Evolutionary conservation across 1,140 invertebrate genomes (phyloP).

Genomic region (Heliothis virescens): DNA sequence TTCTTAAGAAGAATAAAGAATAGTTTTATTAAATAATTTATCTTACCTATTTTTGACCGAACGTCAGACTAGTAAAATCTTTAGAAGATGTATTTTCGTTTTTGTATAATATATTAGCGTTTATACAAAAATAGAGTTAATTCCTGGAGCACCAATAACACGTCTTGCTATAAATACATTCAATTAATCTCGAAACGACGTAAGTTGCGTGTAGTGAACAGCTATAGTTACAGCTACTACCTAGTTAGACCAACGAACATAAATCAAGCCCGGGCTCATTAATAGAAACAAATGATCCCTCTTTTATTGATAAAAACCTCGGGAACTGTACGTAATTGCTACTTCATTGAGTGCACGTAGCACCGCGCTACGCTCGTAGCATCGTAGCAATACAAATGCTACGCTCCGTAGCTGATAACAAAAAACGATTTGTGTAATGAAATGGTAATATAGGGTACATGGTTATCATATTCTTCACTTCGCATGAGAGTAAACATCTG

Average conservation of each 20-base stretch:
- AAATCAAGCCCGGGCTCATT: conserved; percentile 30
- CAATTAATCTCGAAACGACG: conserved; percentile 5
- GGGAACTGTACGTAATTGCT: conserved; percentile 36
- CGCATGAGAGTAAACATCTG: neutral
- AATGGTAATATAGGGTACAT: neutral
- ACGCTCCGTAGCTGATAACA: conserved; percentile 18
- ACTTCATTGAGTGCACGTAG: conserved; percentile 44
- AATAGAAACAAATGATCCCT: conserved; percentile 46
- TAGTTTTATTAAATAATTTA: too few relatives aligned
- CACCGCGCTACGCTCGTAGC: conserved; percentile 32
- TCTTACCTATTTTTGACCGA: too few relatives aligned
- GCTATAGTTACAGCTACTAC: conserved; percentile 7
- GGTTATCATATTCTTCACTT: neutral
- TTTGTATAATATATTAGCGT: too few relatives aligned
- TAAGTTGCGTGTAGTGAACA: conserved; percentile 16
- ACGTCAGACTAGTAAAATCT: too few relatives aligned
- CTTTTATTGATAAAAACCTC: conserved; percentile 33
- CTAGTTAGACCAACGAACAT: conserved; percentile 29
- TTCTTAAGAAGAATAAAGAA: neutral
- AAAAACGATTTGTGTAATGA: conserved; percentile 23
- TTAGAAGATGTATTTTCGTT: too few relatives aligned
- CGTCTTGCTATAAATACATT: neutral
- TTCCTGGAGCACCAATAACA: neutral
- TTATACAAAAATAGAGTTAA: too few relatives aligned
- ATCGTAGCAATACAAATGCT: conserved; percentile 15